Evolutionary conservation across 2,888 invertebrate species (phyloP).

Genomic region (Sphaerophoria taeniata): DNA sequence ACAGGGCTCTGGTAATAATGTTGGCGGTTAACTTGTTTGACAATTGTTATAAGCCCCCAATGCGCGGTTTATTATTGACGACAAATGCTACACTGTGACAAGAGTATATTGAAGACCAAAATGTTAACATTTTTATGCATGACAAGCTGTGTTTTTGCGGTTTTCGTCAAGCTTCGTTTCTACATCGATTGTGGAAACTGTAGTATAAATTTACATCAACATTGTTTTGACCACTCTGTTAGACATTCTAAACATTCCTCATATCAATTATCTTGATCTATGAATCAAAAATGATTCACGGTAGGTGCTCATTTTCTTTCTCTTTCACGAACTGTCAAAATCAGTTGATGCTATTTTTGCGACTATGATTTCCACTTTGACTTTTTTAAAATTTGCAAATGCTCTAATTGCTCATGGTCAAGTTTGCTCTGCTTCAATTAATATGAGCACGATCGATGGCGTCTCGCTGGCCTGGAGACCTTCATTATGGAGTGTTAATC

Average conservation of each 20-base stretch:
- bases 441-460: slow-evolving; percentile 6
- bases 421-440: slow-evolving; percentile 58
- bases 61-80: background rate
- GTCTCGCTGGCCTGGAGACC: slow-evolving; percentile 16
- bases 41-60: slow-evolving; percentile 53
- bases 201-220: background rate
- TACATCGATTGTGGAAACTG: background rate
- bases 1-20: slow-evolving; percentile 21
- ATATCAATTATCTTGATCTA: slow-evolving; percentile 19
- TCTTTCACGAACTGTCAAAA: no score
- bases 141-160: slow-evolving; percentile 20
- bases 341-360: no score
- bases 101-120: slow-evolving; percentile 23
- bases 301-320: background rate
- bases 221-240: background rate
- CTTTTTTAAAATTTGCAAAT: background rate
- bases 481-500: slow-evolving; percentile 67
- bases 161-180: slow-evolving; percentile 18
- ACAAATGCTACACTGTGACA: background rate
- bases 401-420: slow-evolving; percentile 64
- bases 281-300: background rate
- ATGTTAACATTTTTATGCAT: slow-evolving; percentile 58
- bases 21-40: slow-evolving; percentile 56
- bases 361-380: no score
- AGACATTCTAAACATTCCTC: slow-evolving; percentile 13